phyloP scores from a whole-genome alignment of 2,888 invertebrate species.

The Pandemis corylana region DNA sequence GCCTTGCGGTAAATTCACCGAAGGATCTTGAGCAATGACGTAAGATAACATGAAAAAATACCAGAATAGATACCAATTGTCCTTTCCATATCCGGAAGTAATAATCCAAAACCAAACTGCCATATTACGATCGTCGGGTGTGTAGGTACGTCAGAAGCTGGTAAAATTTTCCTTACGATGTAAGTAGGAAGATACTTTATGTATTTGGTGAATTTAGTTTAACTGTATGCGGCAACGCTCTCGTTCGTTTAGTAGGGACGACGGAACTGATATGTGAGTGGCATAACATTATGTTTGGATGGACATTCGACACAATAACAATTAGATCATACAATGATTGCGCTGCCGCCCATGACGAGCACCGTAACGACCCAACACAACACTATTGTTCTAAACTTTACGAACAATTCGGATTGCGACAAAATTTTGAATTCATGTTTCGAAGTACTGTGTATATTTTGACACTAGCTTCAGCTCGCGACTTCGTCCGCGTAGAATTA shows the following conservation, averaged over 20 bases:
- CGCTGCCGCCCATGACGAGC: conserved; percentile 74
- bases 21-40: conserved; percentile 76
- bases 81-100: conserved; percentile 1
- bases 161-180: too few relatives aligned
- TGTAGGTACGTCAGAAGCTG: too few relatives aligned
- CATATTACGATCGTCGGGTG: neutral
- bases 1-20: conserved; percentile 84
- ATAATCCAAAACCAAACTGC: neutral
- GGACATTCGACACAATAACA: conserved; percentile 69
- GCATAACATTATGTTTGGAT: conserved; percentile 52
- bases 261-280: conserved; percentile 58
- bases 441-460: too few relatives aligned
- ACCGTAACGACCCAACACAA: conserved; percentile 63
- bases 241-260: conserved; percentile 44
- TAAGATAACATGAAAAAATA: conserved; percentile 46
- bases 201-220: neutral
- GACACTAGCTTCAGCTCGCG: too few relatives aligned
- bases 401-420: conserved; percentile 54
- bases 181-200: too few relatives aligned
- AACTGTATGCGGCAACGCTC: neutral
- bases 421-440: conserved; percentile 39
- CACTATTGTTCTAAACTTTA: conserved; percentile 75
- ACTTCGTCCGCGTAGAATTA: too few relatives aligned
- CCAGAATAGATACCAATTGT: conserved; percentile 37
- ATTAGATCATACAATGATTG: conserved; percentile 76